Evolutionary conservation across 2,797 vertebrate species (phyloP), one percentile per base, ranked within the genome.

Genomic region (Paguma larvata): DNA sequence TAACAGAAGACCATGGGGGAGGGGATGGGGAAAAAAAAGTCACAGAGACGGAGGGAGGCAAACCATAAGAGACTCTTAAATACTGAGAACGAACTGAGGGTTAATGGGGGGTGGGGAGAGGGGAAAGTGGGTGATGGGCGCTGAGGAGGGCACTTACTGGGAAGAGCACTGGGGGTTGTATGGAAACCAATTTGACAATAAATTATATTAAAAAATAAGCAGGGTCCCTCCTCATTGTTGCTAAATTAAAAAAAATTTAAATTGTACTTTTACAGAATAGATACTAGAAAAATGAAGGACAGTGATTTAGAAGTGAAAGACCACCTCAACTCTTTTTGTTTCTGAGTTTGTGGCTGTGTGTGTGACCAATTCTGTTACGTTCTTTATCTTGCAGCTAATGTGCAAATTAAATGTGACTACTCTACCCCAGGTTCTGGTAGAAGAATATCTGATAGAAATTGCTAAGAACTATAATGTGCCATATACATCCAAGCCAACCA

Each of bases 401-500:
- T 99, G 99, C 98, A 99, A 99, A 97, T 98, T 99, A 98, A 99
- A 99, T 0, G 98, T 99, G 82, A 99, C 99, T 97, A 99, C 99
- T 0, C 99, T 99, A 3, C 99, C 99, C 78, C 99, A 99, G 98
- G 99, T 99, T 97, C 98, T 99, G 96, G 99, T 99, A 97, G 99
- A 99, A 97, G 98, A 99, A 80, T 99, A 99, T 96, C 98, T 99
- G 97, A 99, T 99, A 4, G 99, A 99, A 98, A 99, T 99, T 15
- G 99, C 99, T 72, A 99, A 99, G 99, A 99, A 99, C 98, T 99
- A 99, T 96, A 99, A 99, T 1, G 99, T 99, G 32, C 99, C 99
- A 0, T 99, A 99, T 46, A 99, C 99, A 79, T 99, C 99, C 6
- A 99, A 99, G 51, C 99, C 99, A 0, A 99, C 99, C 98, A 99